A percentile compares a stretch with the other conserved stretches of the same genome.
Evolutionary conservation across 2,888 invertebrate species (phyloP).

Genomic region (Pseudoips prasinana): DNA sequence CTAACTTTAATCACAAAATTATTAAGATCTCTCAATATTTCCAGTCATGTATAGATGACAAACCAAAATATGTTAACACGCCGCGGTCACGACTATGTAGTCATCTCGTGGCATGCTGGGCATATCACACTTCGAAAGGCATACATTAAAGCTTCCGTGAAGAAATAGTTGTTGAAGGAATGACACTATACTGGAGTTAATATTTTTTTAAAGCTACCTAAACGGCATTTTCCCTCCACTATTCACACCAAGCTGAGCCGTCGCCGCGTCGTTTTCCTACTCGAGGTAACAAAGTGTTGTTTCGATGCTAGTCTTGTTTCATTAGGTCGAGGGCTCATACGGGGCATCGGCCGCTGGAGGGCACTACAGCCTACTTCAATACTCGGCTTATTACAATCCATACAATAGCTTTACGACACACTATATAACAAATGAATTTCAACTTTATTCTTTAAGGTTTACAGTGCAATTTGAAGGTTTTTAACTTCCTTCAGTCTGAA

Average conservation of each 20-base stretch:
- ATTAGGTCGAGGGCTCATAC: slow-evolving; percentile 64
- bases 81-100: too few species aligned
- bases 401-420: slow-evolving; percentile 29
- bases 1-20: too few species aligned
- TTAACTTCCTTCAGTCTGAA: slow-evolving; percentile 26
- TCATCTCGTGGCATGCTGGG: too few species aligned
- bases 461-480: not conserved
- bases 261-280: slow-evolving; percentile 25
- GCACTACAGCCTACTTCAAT: slow-evolving; percentile 58
- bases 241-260: slow-evolving; percentile 5
- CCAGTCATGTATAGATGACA: too few species aligned
- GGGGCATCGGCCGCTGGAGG: slow-evolving; percentile 56
- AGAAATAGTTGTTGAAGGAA: too few species aligned
- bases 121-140: too few species aligned
- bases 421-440: slow-evolving; percentile 29
- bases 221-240: too few species aligned
- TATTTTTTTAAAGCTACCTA: too few species aligned
- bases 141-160: too few species aligned
- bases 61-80: too few species aligned
- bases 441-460: slow-evolving; percentile 22
- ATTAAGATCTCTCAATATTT: too few species aligned
- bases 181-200: too few species aligned
- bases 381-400: slow-evolving; percentile 46
- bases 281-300: slow-evolving; percentile 27
- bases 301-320: slow-evolving; percentile 44